phyloP scores from a whole-genome alignment of 1,140 invertebrate genomes.

The Musca vetustissima region DNA sequence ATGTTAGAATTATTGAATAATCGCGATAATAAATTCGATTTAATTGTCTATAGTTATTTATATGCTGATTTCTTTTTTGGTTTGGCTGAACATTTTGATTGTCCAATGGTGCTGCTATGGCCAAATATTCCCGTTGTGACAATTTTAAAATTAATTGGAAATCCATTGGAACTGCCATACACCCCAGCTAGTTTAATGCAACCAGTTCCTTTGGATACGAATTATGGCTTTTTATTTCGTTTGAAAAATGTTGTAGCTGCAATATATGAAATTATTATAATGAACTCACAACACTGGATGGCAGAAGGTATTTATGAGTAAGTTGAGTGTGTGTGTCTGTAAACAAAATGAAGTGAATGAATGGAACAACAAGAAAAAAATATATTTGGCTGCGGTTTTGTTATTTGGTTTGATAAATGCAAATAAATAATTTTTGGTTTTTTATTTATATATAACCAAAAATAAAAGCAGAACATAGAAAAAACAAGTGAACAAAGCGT shows the following conservation, averaged over 20 bases:
- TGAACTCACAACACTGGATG: neutral
- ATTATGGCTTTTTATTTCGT: constrained; percentile 33
- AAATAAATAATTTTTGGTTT: too few relatives aligned
- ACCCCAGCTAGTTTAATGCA: constrained; percentile 36
- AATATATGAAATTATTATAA: constrained; percentile 27
- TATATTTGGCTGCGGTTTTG: too few relatives aligned
- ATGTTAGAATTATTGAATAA: constrained; percentile 31
- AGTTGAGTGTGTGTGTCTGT: neutral
- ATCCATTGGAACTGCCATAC: constrained; percentile 43
- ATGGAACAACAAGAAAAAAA: too few relatives aligned
- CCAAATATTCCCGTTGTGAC: constrained; percentile 41
- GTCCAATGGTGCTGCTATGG: constrained; percentile 37
- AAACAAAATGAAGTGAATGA: too few relatives aligned
- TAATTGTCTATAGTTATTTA: constrained; percentile 45
- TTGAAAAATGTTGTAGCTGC: constrained; percentile 34
- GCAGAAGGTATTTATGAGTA: constrained; percentile 37
- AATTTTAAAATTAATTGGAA: constrained; percentile 41
- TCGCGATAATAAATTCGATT: constrained; percentile 28
- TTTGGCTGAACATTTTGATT: constrained; percentile 43
- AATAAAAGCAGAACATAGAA: too few relatives aligned
- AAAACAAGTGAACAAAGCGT: too few relatives aligned
- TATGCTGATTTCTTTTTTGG: constrained; percentile 47
- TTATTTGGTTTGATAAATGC: too few relatives aligned
- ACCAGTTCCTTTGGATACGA: constrained; percentile 16
- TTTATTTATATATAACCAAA: too few relatives aligned